Evolutionary conservation across 2,113 vertebrate genomes (phyloP).

Genomic region (Monarcha castaneiventris): DNA sequence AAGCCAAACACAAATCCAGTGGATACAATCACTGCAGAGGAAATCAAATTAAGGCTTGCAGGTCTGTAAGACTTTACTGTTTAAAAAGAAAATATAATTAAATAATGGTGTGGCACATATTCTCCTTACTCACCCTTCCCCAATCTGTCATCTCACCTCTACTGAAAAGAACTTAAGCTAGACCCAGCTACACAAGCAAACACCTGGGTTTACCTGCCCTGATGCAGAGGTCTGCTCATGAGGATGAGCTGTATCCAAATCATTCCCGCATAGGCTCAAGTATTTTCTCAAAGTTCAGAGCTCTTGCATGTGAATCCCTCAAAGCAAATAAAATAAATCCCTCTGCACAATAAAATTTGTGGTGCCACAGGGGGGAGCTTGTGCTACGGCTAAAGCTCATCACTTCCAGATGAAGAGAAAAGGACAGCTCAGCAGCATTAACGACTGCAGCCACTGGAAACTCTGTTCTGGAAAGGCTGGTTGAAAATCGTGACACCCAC

Average conservation of each 20-base stretch:
- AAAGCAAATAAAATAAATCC: too few relatives aligned
- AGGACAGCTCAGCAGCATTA: neutral
- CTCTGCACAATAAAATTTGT: neutral
- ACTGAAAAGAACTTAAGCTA: neutral
- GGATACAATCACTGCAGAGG: neutral
- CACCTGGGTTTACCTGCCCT: neutral
- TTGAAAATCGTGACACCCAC: neutral
- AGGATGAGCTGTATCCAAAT: neutral
- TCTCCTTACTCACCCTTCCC: neutral
- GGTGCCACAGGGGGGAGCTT: neutral
- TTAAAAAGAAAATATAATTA: neutral
- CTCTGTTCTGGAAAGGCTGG: neutral
- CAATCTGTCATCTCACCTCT: neutral
- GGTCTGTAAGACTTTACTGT: neutral
- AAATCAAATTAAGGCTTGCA: neutral
- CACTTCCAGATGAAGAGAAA: neutral
- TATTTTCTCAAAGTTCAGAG: neutral
- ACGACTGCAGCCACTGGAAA: neutral
- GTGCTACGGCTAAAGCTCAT: neutral
- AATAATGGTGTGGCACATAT: neutral
- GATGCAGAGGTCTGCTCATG: neutral
- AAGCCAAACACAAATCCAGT: neutral
- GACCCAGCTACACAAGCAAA: neutral
- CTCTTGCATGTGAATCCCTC: neutral
- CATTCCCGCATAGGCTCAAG: neutral